Evolutionary conservation across 2,113 vertebrate genomes (phyloP), one percentile per base, ranked within the genome.

Genomic region (Cebidichthys violaceus): DNA sequence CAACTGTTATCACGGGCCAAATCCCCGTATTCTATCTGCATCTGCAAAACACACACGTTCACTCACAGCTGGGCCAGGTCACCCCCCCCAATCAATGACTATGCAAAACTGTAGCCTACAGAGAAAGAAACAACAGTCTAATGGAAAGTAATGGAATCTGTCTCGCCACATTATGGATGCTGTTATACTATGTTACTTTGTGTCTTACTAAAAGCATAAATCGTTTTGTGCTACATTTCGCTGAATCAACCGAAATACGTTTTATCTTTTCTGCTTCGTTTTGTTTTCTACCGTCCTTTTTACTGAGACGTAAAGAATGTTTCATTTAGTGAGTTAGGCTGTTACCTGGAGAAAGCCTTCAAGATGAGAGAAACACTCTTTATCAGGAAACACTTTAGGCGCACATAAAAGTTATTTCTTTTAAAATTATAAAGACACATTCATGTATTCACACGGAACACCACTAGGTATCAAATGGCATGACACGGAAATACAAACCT

Each of bases 51-150:
- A 74, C 59, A 71, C 81, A 87, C 29, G 11, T 72, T 79, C 62
- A 27, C 55, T 57, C 47, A 29, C 84, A 86, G 83, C 82, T 83
- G 70, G 65, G 66, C 43, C 7, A 15, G 72, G 59, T 70, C 64
- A 67, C 18, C 9, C 65, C 57, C 83, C 75, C 81, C 75, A 11
- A 81, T 67, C 77, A 89, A 90, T 89, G 88, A 91, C 89, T 81
- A 83, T 72, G 86, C 87, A 86, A 79, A 89, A 83, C 75, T 67
- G 31, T 2, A 66, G 60, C 64, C 70, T 43, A 60, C 29, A 68
- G 52, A 71, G 33, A 22, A 69, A 54, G 37, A 82, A 75, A 75
- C 29, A 65, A 14, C 22, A 67, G 64, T 61, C 22, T 33, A 59
- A 54, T 24, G n/a, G 39, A 61, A 75, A 75, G 60, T 45, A 37